Evolutionary conservation across 1,140 invertebrate genomes (phyloP).

Genomic region (Drosophila hydei): DNA sequence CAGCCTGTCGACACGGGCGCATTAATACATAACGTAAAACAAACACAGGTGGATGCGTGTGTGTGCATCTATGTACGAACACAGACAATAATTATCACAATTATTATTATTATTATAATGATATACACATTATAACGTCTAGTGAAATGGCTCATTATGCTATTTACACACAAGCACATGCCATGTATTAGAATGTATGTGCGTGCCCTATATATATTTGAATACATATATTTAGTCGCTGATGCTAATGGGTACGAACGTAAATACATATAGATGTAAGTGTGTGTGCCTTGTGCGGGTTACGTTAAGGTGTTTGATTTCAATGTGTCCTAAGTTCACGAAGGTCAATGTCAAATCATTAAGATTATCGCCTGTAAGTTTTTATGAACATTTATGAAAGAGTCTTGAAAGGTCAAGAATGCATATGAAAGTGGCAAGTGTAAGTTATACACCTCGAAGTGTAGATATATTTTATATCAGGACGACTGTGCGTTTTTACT

Average conservation of each 20-base stretch:
- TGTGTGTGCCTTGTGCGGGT: conserved; percentile 1
- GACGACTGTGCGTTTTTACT: too few relatives aligned
- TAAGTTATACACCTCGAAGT: too few relatives aligned
- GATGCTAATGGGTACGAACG: conserved; percentile 34
- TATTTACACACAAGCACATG: conserved; percentile 16
- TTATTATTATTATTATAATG: conserved; percentile 68
- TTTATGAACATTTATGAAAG: conserved; percentile 30
- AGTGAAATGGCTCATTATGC: conserved; percentile 60
- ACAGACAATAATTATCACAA: conserved; percentile 55
- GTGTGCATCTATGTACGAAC: conserved; percentile 18
- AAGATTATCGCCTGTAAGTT: conserved; percentile 17
- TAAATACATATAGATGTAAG: conserved; percentile 1
- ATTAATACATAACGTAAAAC: conserved; percentile 18
- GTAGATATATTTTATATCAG: too few relatives aligned
- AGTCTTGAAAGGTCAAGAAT: too few relatives aligned
- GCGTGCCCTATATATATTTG: neutral
- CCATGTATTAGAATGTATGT: neutral
- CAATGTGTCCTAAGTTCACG: conserved; percentile 34
- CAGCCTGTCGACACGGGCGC: conserved; percentile 45
- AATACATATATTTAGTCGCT: conserved; percentile 10
- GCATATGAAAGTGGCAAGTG: too few relatives aligned
- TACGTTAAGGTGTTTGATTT: conserved; percentile 54
- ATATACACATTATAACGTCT: conserved; percentile 70
- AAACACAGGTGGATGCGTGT: conserved; percentile 3
- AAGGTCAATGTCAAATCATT: conserved; percentile 59